Evolutionary conservation across 2,888 invertebrate species (phyloP).

Genomic region (Meteorus cinctellus): DNA sequence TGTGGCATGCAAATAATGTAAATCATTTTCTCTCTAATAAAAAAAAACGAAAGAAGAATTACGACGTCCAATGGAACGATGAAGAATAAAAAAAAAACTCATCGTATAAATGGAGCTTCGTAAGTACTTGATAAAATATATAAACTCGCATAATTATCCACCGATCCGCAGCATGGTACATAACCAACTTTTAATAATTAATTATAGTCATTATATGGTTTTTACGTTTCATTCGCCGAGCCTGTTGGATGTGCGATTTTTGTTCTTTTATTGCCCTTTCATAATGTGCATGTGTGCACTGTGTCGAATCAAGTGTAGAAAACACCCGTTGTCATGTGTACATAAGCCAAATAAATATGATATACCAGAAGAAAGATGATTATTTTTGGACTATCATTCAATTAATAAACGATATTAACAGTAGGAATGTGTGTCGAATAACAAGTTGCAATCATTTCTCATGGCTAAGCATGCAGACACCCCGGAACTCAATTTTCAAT

Average conservation of each 20-base stretch:
- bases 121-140: conserved; percentile 44
- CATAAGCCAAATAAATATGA: conserved; percentile 20
- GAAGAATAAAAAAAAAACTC: conserved; percentile 4
- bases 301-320: background rate
- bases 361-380: background rate
- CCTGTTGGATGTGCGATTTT: background rate
- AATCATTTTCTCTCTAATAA: conserved; percentile 25
- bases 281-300: background rate
- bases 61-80: conserved; percentile 37
- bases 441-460: conserved; percentile 40
- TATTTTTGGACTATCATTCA: conserved; percentile 10
- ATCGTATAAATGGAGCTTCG: conserved; percentile 23
- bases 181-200: conserved; percentile 44
- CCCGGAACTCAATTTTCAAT: background rate
- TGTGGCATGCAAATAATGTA: conserved; percentile 50
- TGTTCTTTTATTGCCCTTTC: background rate
- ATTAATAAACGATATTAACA: conserved; percentile 36
- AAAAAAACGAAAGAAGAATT: conserved; percentile 2
- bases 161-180: conserved; percentile 57
- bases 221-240: conserved; percentile 23
- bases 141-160: conserved; percentile 57
- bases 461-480: background rate
- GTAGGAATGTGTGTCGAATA: conserved; percentile 54
- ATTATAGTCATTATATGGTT: conserved; percentile 29
- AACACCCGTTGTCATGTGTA: conserved; percentile 29